Evolutionary conservation across 2,113 vertebrate genomes (phyloP).

Genomic region (Neotragus moschatus): DNA sequence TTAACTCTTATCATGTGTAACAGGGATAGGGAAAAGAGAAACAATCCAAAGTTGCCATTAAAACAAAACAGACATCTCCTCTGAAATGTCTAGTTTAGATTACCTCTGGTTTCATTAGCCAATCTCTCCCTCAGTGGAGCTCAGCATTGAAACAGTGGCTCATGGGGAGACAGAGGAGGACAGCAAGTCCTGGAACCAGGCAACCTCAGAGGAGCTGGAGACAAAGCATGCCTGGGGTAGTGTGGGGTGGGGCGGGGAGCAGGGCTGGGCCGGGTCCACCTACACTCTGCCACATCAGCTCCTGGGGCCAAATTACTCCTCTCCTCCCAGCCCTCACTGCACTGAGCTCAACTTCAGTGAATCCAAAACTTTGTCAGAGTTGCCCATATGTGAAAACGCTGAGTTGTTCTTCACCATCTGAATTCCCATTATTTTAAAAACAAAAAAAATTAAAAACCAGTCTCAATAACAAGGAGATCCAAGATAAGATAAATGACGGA

Average conservation of each 20-base stretch:
- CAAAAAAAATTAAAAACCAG: neutral
- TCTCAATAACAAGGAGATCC: neutral
- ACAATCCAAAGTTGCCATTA: neutral
- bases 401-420: neutral
- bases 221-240: no score
- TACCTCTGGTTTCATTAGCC: neutral
- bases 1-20: neutral
- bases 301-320: neutral
- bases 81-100: neutral
- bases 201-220: neutral
- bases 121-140: neutral
- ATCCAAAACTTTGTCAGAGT: neutral
- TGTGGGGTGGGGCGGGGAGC: rapidly evolving
- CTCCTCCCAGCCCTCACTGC: neutral
- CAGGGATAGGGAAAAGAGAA: neutral
- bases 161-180: neutral
- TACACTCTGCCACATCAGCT: neutral
- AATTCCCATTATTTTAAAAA: neutral
- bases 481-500: neutral
- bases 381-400: neutral
- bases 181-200: neutral
- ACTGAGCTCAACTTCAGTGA: neutral
- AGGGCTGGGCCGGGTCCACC: neutral
- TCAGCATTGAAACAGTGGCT: neutral
- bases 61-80: neutral